phyloP scores from a whole-genome alignment of 1,140 invertebrate genomes.

The Drosophila repletoides region DNA sequence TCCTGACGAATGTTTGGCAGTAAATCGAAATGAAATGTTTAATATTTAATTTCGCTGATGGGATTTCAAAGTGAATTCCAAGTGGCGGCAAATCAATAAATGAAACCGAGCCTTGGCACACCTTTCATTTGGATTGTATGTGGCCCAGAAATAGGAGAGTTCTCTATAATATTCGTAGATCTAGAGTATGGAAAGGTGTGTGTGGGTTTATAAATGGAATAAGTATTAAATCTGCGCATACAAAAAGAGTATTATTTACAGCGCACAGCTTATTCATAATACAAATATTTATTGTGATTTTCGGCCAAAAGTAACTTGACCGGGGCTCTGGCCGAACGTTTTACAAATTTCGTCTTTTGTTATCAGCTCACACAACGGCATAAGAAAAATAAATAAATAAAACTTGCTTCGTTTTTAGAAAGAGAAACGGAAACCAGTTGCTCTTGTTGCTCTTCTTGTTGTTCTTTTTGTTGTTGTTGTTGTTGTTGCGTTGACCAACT shows the following conservation, averaged over 20 bases:
- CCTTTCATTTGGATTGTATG: slow-evolving; percentile 50
- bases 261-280: slow-evolving; percentile 22
- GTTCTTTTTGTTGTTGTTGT: too few species aligned
- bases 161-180: too few species aligned
- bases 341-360: slow-evolving; percentile 62
- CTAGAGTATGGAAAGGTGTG: too few species aligned
- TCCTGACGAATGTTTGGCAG: slow-evolving; percentile 26
- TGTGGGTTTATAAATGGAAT: too few species aligned
- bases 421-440: slow-evolving; percentile 48
- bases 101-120: slow-evolving; percentile 36
- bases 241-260: slow-evolving; percentile 32
- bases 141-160: slow-evolving; percentile 38
- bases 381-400: slow-evolving; percentile 1
- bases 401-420: slow-evolving; percentile 24
- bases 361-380: slow-evolving; percentile 49
- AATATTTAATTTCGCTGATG: slow-evolving; percentile 69
- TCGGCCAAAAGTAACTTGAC: slow-evolving; percentile 30
- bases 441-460: too few species aligned
- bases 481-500: slow-evolving; percentile 29
- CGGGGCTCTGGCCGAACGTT: slow-evolving; percentile 27
- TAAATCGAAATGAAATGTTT: slow-evolving; percentile 42
- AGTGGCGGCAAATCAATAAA: slow-evolving; percentile 47
- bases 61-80: slow-evolving; percentile 28
- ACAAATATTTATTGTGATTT: slow-evolving; percentile 41
- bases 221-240: slow-evolving; percentile 19